phyloP scores from a whole-genome alignment of 2,797 vertebrate genomes.

The Lycodopsis pacificus region DNA sequence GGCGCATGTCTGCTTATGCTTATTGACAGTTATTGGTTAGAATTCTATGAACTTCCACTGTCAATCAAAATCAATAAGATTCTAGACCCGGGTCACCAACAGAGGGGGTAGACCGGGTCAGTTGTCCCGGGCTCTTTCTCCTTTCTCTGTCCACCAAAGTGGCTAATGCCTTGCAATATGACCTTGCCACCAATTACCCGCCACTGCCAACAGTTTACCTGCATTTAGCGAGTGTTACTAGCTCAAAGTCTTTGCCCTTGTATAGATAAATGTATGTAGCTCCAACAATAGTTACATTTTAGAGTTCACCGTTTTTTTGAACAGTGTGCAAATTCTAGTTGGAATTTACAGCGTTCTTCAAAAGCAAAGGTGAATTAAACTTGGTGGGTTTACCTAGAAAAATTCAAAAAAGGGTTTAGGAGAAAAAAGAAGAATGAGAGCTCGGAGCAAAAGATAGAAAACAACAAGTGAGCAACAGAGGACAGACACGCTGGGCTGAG shows the following conservation, averaged over 20 bases:
- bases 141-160: too few species aligned
- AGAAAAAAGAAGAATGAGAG: not conserved
- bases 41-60: too few species aligned
- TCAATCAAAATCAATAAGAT: too few species aligned
- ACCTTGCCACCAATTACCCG: too few species aligned
- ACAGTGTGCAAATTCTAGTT: not conserved
- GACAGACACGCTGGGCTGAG: not conserved
- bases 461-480: not conserved
- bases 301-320: not conserved
- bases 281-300: not conserved
- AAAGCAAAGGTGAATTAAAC: not conserved
- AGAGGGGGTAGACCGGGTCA: too few species aligned
- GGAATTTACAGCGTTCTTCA: conserved; percentile 5
- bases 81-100: too few species aligned
- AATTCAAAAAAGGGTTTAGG: not conserved
- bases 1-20: too few species aligned
- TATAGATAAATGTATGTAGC: not conserved
- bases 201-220: too few species aligned
- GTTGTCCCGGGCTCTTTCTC: too few species aligned
- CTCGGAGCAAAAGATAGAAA: not conserved
- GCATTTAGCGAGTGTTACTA: not conserved
- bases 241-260: not conserved
- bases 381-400: not conserved
- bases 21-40: too few species aligned
- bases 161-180: too few species aligned